Evolutionary conservation across 2,113 vertebrate species (phyloP).

Genomic region (Lontra canadensis): DNA sequence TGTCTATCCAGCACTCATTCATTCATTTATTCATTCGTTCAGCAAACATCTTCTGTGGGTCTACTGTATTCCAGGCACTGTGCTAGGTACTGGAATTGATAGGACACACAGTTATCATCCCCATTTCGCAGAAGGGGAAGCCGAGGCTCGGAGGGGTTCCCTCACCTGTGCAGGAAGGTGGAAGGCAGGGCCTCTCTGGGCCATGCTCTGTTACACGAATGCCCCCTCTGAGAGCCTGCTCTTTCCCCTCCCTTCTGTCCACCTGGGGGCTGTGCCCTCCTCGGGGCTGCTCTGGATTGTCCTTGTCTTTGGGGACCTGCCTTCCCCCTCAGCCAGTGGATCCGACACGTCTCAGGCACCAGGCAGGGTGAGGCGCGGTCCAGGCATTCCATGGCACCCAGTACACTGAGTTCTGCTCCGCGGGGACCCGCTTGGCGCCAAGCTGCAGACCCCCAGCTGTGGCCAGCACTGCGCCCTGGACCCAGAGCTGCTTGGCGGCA

Average conservation of each 20-base stretch:
- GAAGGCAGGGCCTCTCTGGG: not conserved
- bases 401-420: rapidly evolving
- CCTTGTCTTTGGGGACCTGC: not conserved
- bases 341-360: not conserved
- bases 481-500: conserved; percentile 58
- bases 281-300: not conserved
- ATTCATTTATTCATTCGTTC: not conserved
- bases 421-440: rapidly evolving
- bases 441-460: not conserved
- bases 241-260: not conserved
- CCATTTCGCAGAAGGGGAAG: not conserved
- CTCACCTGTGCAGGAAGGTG: rapidly evolving
- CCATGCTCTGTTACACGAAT: rapidly evolving
- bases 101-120: not conserved
- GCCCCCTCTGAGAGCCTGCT: not conserved
- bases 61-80: not conserved
- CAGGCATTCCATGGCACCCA: not conserved
- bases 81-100: not conserved
- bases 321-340: too few relatives aligned
- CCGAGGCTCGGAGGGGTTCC: not conserved
- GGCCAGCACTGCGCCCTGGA: not conserved
- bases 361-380: not conserved
- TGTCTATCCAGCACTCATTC: too few relatives aligned
- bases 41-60: not conserved
- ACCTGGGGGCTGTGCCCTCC: not conserved